Evolutionary conservation across 1,140 invertebrate species (phyloP), one percentile per base, ranked within the genome.

Genomic region (Drosophila simulans): DNA sequence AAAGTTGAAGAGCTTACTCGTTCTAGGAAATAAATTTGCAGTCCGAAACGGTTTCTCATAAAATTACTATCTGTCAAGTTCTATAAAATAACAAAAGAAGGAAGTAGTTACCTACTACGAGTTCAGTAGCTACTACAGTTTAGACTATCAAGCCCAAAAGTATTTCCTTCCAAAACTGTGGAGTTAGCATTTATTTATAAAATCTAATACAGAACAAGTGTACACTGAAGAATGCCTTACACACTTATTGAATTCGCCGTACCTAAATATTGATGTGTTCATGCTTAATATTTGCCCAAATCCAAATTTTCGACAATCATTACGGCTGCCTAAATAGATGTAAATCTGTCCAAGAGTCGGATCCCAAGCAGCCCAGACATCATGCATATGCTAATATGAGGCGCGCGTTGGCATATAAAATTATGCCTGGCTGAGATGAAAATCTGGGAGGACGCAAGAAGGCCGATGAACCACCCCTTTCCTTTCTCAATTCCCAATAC

Each of bases 311-410:
- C 46, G 65, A 51, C 68, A 70, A 71, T 70, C 58, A 71, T 69
- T 49, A 35, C 35, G 43, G 15, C 42, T 17, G 40, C 40, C 42
- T 13, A 4, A 10, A 1, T 8, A 68, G 22, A 39, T 45, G 13
- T 11, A 72, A 60, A 53, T 53, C 34, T 3, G 34, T 10, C 34
- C 42, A 5, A 20, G 35, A 57, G n/a, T 12, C 34, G 20, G 0
- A 43, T 10, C 15, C 25, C 4, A n/a, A 34, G 15, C 22, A 55
- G 17, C 20, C 40, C 48, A 58, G 57, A 46, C 56, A 59, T 73
- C 60, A 73, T 72, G 45, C 76, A 80, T 80, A 80, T 83, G 80
- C 77, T 80, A 85, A 83, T 83, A 57, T 17, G 40, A 11, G 39
- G 34, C 46, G 55, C 69, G 59, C 58, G 63, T 63, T 66, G 45